Conservation (phyloP, 2,888 invertebrate genomes). For the Seira sanloemensis region DNA sequence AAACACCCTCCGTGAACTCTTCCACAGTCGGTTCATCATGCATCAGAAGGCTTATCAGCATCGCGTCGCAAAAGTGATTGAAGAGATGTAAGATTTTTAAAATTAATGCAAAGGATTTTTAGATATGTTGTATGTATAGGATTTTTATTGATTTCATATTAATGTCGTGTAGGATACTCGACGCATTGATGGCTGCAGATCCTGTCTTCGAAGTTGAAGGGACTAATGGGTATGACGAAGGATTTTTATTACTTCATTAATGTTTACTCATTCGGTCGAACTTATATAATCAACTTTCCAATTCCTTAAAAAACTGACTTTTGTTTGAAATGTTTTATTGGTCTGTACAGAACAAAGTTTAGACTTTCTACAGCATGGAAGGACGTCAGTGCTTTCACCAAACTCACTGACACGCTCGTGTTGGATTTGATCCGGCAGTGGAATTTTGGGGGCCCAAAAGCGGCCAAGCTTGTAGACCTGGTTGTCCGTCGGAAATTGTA, state of each 20-base stretch:
- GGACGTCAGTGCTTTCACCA: slow-evolving; percentile 71
- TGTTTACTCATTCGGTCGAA: too few species aligned
- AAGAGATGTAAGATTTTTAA: slow-evolving; percentile 76
- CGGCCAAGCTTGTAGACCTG: slow-evolving; percentile 45
- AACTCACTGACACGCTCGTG: slow-evolving; percentile 74
- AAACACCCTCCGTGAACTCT: slow-evolving; percentile 77
- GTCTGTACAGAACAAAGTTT: slow-evolving; percentile 46
- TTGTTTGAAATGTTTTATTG: background rate
- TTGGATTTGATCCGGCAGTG: slow-evolving; percentile 73
- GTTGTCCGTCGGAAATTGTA: slow-evolving; percentile 64
- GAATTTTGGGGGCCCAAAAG: slow-evolving; percentile 56
- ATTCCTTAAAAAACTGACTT: background rate
- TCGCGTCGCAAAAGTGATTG: slow-evolving; percentile 76
- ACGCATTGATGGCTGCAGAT: slow-evolving; percentile 68
- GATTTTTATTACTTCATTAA: too few species aligned
- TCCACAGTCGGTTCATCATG: slow-evolving; percentile 76
- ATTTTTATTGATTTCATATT: slow-evolving; percentile 7
- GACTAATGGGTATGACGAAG: slow-evolving; percentile 60
- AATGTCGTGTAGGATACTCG: slow-evolving; percentile 65
- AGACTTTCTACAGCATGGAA: slow-evolving; percentile 73
- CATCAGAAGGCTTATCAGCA: slow-evolving; percentile 78
- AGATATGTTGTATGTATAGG: too few species aligned
- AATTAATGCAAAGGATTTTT: too few species aligned
- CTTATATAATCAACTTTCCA: background rate
- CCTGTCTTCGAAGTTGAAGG: slow-evolving; percentile 60